phyloP scores from a whole-genome alignment of 2,797 vertebrate genomes.

The Megaceryle alcyon region DNA sequence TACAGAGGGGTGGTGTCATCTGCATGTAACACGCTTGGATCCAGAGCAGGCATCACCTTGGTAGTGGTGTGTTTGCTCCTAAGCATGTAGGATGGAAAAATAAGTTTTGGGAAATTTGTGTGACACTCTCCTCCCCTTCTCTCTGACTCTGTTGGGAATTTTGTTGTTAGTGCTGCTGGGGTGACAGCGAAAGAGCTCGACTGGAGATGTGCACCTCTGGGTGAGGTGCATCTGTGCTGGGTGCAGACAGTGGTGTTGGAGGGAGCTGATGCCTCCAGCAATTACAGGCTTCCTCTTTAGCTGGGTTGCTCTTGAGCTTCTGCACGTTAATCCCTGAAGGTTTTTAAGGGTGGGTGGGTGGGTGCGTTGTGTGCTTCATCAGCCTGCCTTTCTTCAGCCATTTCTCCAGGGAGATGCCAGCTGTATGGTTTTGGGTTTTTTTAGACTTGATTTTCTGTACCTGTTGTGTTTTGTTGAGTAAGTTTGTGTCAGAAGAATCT shows the following conservation, averaged over 20 bases:
- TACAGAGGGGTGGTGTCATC: not conserved
- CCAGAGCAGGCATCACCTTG: not conserved
- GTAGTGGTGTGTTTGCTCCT: not conserved
- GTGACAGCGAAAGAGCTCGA: accelerated
- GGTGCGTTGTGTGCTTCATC: not conserved
- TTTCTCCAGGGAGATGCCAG: not conserved
- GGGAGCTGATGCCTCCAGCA: not conserved
- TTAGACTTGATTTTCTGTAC: not conserved
- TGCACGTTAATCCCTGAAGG: not conserved
- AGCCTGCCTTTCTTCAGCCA: not conserved
- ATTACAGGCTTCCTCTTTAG: not conserved
- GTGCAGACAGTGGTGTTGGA: not conserved
- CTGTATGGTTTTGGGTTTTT: not conserved
- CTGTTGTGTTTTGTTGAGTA: not conserved
- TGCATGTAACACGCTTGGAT: not conserved
- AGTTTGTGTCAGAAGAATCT: not conserved
- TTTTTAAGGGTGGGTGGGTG: not conserved
- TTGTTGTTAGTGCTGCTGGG: not conserved
- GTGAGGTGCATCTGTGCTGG: not conserved
- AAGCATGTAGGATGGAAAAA: not conserved
- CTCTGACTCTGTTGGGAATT: accelerated
- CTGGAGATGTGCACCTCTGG: not conserved
- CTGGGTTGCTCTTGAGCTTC: not conserved
- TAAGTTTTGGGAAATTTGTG: accelerated
- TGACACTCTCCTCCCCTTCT: not conserved